phyloP scores from a whole-genome alignment of 2,797 vertebrate genomes.

The Enteromius paludinosus region DNA sequence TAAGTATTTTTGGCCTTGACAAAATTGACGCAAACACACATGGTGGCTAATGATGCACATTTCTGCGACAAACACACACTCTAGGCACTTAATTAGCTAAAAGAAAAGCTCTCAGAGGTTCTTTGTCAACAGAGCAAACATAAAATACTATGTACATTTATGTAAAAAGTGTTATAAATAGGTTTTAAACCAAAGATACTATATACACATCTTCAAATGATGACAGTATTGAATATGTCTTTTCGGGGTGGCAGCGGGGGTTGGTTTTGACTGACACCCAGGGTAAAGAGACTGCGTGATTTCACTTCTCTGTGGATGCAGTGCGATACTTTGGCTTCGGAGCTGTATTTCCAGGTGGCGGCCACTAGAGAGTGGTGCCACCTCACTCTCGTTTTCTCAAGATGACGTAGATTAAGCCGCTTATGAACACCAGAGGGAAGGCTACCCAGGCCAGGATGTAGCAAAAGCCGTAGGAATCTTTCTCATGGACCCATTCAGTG shows the following conservation, averaged over 20 bases:
- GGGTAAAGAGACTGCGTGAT: constrained; percentile 34
- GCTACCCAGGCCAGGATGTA: constrained; percentile 97
- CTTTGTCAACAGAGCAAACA: constrained; percentile 85
- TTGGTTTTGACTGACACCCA: constrained; percentile 38
- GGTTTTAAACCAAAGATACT: constrained; percentile 99
- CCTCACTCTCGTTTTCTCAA: constrained; percentile 93
- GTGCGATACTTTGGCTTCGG: constrained; percentile 53
- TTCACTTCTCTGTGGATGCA: constrained; percentile 56
- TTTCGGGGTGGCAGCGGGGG: constrained; percentile 56
- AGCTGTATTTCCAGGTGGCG: constrained; percentile 40
- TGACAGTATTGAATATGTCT: constrained; percentile 81
- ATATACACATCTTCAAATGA: constrained; percentile 99
- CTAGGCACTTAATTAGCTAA: constrained; percentile 90
- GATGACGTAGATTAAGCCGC: constrained; percentile 93
- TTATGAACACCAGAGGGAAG: constrained; percentile 91
- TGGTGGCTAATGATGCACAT: constrained; percentile 76
- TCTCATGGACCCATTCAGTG: constrained; percentile 77
- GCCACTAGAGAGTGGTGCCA: constrained; percentile 14
- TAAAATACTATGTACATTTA: constrained; percentile 98
- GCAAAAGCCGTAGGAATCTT: constrained; percentile 82
- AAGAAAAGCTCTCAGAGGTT: constrained; percentile 82
- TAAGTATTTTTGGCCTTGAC: constrained; percentile 67
- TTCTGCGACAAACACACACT: constrained; percentile 84
- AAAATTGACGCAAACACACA: constrained; percentile 71
- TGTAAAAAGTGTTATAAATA: constrained; percentile 99